A percentile compares a stretch with the other conserved stretches of the same genome.
These are phyloP conservation scores for Urocitellus parryii DNA, from an alignment of 2,113 vertebrate genomes.

Conservation along the genomic window DNA sequence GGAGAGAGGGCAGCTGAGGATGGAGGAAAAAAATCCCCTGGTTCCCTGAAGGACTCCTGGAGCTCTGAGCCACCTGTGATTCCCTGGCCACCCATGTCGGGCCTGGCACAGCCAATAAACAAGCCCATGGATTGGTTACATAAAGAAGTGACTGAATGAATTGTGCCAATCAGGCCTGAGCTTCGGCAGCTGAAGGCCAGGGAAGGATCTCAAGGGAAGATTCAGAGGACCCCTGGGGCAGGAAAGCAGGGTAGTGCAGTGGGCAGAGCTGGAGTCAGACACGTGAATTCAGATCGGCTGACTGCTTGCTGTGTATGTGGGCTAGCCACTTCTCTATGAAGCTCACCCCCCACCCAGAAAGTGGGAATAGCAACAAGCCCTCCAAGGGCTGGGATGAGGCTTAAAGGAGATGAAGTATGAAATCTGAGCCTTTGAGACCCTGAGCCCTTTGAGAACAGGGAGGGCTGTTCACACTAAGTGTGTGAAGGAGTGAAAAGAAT, in stretches of 20 bases:
- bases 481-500: slow-evolving; percentile 17
- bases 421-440: slow-evolving; percentile 23
- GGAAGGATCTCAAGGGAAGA: background rate
- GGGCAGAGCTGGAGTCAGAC: background rate
- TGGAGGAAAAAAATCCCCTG: background rate
- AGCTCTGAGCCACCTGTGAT: background rate
- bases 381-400: background rate
- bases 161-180: background rate
- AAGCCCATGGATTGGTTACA: background rate
- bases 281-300: background rate
- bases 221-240: background rate
- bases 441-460: background rate
- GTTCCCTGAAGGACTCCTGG: background rate
- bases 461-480: no score
- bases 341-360: background rate
- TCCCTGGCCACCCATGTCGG: background rate
- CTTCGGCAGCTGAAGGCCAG: background rate
- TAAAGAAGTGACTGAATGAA: background rate
- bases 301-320: background rate
- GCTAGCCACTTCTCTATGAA: background rate
- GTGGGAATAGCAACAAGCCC: background rate
- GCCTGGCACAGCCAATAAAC: background rate
- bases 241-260: background rate
- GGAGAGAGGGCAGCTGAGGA: background rate
- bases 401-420: background rate